These are phyloP conservation scores for Micromys minutus DNA, from an alignment of 2,113 vertebrate species.

Conservation along the genomic window DNA sequence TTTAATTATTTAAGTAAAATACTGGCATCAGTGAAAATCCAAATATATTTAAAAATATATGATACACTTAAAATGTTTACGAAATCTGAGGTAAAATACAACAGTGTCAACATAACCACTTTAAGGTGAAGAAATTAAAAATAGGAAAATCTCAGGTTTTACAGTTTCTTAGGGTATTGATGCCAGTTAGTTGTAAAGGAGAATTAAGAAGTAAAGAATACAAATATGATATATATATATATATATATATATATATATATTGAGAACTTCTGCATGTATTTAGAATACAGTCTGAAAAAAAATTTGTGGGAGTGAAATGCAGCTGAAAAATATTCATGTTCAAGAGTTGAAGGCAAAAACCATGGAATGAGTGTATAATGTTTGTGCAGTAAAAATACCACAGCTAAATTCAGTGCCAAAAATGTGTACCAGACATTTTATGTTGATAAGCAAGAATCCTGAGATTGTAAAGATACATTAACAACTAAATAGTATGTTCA, in stretches of 20 bases:
- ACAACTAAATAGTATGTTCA: background rate
- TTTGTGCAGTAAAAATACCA: background rate
- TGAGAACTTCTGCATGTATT: background rate
- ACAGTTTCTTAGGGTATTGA: background rate
- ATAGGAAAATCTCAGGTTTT: background rate
- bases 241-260: too few species aligned
- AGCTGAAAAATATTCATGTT: background rate
- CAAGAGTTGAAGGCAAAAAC: background rate
- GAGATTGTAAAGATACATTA: background rate
- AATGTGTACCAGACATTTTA: background rate
- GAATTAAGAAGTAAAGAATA: background rate
- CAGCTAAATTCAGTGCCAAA: background rate
- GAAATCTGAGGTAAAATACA: background rate
- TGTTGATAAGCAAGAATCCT: background rate
- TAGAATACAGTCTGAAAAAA: background rate
- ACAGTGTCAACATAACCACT: too few species aligned
- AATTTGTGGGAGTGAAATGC: background rate
- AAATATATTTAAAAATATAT: background rate
- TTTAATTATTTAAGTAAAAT: too few species aligned
- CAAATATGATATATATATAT: accelerated
- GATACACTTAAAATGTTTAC: background rate
- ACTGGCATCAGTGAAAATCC: background rate
- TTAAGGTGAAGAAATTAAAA: background rate
- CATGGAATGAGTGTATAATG: background rate
- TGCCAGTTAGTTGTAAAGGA: background rate